phyloP scores from a whole-genome alignment of 1,140 invertebrate genomes.

The Megalopta genalis region DNA sequence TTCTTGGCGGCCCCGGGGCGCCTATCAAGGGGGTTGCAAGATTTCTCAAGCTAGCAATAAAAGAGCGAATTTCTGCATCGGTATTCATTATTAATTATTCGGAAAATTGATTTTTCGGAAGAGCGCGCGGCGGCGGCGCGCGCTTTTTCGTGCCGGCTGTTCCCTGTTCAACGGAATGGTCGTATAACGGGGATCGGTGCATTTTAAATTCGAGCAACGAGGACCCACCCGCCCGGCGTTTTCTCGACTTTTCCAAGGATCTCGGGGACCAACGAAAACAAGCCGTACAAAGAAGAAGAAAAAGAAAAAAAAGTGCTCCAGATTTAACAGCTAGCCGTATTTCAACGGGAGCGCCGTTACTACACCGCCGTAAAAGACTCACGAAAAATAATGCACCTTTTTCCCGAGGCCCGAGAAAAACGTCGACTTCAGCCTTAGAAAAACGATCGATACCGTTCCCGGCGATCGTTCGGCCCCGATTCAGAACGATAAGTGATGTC shows the following conservation, averaged over 20 bases:
- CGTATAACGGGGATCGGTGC: not conserved
- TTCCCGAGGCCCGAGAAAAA: conserved; percentile 16
- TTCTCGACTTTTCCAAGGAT: not conserved
- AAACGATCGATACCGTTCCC: conserved; percentile 54
- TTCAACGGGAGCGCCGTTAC: not conserved
- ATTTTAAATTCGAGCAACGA: not conserved
- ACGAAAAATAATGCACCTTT: not conserved
- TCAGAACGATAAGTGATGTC: conserved; percentile 50
- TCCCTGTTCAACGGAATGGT: not conserved
- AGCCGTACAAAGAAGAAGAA: no score
- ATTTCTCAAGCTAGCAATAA: no score
- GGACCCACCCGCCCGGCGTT: not conserved
- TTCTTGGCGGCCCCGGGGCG: no score
- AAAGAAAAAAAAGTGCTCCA: conserved; percentile 32
- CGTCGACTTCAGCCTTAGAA: conserved; percentile 11
- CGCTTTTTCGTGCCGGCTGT: not conserved
- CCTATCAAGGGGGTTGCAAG: no score
- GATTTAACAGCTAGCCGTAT: conserved; percentile 33
- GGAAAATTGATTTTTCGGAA: not conserved
- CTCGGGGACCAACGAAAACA: not conserved
- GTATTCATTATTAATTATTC: no score
- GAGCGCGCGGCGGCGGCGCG: not conserved
- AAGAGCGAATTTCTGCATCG: no score
- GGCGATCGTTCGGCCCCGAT: conserved; percentile 7
- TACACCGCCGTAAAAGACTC: conserved; percentile 2